Evolutionary conservation across 2,797 vertebrate species (phyloP).

Genomic region (Catharus ustulatus): DNA sequence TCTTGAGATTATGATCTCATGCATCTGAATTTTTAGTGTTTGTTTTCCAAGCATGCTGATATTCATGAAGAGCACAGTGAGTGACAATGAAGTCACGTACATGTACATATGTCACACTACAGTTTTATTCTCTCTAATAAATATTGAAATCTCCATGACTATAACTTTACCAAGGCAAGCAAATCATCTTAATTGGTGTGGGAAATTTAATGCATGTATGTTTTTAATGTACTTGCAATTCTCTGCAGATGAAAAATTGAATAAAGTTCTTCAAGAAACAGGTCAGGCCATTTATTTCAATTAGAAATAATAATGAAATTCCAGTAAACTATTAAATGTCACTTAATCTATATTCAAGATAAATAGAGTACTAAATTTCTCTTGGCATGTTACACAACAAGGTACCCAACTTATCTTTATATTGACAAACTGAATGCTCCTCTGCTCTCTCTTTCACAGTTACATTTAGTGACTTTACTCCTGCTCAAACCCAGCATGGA

Average conservation of each 20-base stretch:
- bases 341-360: slow-evolving; percentile 69
- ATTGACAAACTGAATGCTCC: slow-evolving; percentile 21
- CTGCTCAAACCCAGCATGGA: background rate
- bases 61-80: slow-evolving; percentile 15
- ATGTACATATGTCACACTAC: background rate
- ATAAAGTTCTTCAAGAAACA: slow-evolving; percentile 60
- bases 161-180: background rate
- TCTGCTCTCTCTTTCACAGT: background rate
- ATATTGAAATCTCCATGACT: background rate
- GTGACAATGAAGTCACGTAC: background rate
- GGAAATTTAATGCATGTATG: background rate
- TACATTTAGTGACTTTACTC: slow-evolving; percentile 5
- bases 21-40: slow-evolving; percentile 7
- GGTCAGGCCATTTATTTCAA: slow-evolving; percentile 70
- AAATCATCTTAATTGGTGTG: background rate
- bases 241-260: slow-evolving; percentile 40
- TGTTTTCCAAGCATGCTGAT: background rate
- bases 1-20: slow-evolving; percentile 32
- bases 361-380: slow-evolving; percentile 61
- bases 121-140: slow-evolving; percentile 22
- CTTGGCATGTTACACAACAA: slow-evolving; percentile 39
- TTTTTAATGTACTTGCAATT: slow-evolving; percentile 55
- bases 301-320: slow-evolving; percentile 76
- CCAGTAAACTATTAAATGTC: slow-evolving; percentile 75
- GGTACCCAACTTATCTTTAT: slow-evolving; percentile 36